A percentile compares a stretch with the other conserved stretches of the same genome.
These are phyloP conservation scores for Hylaea fasciaria DNA, from an alignment of 2,888 invertebrate genomes.

Conservation along the genomic window DNA sequence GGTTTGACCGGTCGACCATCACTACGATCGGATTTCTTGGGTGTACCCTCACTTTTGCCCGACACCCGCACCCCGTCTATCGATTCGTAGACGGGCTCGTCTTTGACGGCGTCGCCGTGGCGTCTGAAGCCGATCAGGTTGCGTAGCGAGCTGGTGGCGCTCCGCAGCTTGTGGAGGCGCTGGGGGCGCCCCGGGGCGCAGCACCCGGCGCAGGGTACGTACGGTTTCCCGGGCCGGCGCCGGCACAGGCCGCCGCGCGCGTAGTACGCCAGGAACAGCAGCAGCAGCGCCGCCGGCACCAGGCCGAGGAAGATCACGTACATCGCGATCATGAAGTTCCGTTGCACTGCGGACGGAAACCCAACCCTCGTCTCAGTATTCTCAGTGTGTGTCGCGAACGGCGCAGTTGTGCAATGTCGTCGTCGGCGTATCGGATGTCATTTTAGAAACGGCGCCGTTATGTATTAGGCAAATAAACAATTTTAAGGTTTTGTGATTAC, in stretches of 20 bases:
- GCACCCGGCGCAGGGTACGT: constrained; percentile 65
- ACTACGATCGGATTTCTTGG: not conserved
- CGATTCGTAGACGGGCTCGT: constrained; percentile 14
- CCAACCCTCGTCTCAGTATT: not conserved
- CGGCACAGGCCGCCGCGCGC: constrained; percentile 84
- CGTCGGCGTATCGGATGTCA: not conserved
- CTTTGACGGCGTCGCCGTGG: constrained; percentile 21
- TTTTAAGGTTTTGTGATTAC: too few relatives aligned
- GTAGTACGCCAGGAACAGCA: constrained; percentile 90
- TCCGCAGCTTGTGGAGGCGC: constrained; percentile 43
- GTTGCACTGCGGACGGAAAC: constrained; percentile 84
- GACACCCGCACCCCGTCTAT: too few relatives aligned
- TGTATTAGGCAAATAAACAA: too few relatives aligned
- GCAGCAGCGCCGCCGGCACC: constrained; percentile 88
- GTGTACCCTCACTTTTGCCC: too few relatives aligned
- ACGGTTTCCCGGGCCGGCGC: constrained; percentile 82
- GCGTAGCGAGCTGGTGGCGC: constrained; percentile 39
- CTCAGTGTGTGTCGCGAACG: too few relatives aligned
- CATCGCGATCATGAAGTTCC: constrained; percentile 91
- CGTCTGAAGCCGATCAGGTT: constrained; percentile 27
- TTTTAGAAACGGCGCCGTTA: too few relatives aligned
- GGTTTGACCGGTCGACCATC: not conserved
- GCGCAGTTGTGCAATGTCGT: too few relatives aligned
- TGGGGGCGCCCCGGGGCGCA: constrained; percentile 42
- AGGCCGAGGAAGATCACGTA: constrained; percentile 95